These are phyloP conservation scores for Solea solea DNA, from an alignment of 2,113 vertebrate genomes.

Conservation along the genomic window DNA sequence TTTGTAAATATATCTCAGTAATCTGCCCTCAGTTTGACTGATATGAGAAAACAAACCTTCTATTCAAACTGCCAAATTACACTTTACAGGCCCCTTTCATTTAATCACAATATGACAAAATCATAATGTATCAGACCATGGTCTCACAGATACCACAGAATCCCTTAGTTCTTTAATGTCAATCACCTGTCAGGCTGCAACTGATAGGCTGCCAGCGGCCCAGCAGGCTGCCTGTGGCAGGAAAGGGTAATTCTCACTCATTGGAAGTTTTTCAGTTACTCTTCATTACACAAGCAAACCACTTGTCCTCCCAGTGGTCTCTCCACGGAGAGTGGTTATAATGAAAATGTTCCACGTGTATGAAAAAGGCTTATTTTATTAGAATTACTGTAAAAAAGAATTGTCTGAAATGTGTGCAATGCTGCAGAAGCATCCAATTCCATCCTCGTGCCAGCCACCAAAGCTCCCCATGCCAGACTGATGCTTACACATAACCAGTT, in stretches of 20 bases:
- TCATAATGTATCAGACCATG: conserved; percentile 42
- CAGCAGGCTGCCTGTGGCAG: conserved; percentile 58
- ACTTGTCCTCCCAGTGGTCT: neutral
- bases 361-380: neutral
- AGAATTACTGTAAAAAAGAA: neutral
- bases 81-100: conserved; percentile 13
- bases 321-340: neutral
- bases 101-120: conserved; percentile 39
- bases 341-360: conserved; percentile 13
- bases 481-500: conserved; percentile 45
- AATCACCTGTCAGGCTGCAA: conserved; percentile 62
- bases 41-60: conserved; percentile 1
- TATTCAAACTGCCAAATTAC: conserved; percentile 28
- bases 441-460: conserved; percentile 29
- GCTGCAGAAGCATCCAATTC: conserved; percentile 30
- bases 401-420: conserved; percentile 6
- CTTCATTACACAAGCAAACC: conserved; percentile 50
- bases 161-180: conserved; percentile 68
- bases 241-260: conserved; percentile 45
- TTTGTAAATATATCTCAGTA: conserved; percentile 29
- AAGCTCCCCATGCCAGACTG: conserved; percentile 44
- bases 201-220: conserved; percentile 61
- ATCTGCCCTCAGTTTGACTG: conserved; percentile 2
- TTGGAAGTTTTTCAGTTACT: conserved; percentile 42
- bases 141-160: conserved; percentile 43